Evolutionary conservation across 1,140 invertebrate species (phyloP), one percentile per base, ranked within the genome.

Genomic region (Drosophila novamexicana): DNA sequence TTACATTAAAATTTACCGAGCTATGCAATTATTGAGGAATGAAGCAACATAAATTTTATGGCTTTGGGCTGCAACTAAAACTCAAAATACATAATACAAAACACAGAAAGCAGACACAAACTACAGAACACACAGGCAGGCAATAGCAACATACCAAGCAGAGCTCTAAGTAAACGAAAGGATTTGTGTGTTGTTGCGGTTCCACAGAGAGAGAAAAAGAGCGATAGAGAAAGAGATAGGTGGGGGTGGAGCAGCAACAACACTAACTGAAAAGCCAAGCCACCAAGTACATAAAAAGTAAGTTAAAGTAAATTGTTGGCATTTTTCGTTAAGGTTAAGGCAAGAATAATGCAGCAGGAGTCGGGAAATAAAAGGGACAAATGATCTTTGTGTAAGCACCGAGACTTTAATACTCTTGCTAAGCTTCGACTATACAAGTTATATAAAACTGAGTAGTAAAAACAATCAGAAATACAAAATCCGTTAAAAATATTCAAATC

Each of bases 11-110:
- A 90, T 89, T 84, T 89, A 89, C 84, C 77, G 85, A 89, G 81
- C 84, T 89, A 89, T 89, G 84, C 84, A 89, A 89, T 89, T 89
- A 89, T 89, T 89, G 84, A 90, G 71, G 84, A 89, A 89, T 89
- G 84, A 79, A 84, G 77, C 77, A 90, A 89, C 80, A 89, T 89
- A 90, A 89, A 89, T 89, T 90, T 89, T 84, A 89, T 79, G 75
- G 81, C 75, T 75, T 82, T 73, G 42, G 34, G 67, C 72, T 58
- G 71, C 66, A 70, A 63, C 62, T 58, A 59, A 64, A 75, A 71
- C 59, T 71, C 61, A 71, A 75, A 64, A 37, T 22, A 50, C 16
- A 59, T 40, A 69, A 70, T 44, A 50, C 69, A 62, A 63, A 59
- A 45, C 32, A 67, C 29, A 57, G 32, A 62, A 62, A 39, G 18